Evolutionary conservation across 2,888 invertebrate genomes (phyloP), one percentile per base, ranked within the genome.

Genomic region (Meteorus cinctellus): DNA sequence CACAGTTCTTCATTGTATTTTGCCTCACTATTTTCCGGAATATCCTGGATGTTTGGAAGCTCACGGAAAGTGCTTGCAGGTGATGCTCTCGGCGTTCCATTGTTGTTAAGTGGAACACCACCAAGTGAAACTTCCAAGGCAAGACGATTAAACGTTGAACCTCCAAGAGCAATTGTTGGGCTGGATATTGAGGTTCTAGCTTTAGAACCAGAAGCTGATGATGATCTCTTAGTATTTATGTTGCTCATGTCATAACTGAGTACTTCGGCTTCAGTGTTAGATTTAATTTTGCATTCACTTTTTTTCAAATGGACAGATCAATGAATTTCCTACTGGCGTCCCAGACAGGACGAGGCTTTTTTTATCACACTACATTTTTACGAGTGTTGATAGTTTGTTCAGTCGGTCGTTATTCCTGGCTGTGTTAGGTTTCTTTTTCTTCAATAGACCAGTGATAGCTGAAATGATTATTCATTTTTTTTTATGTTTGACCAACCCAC

Each of bases 1-100:
- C 92, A 92, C 85, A 91, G 89, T 85, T 89, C 87, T 83, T 90
- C 90, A 89, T 63, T 45, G n/a, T 27, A 51, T 24, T n/a, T 36
- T 24, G 16, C 10, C 24, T 62, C 34, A 6, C 45, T 41, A 62
- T 71, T 55, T 29, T 82, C 81, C 16, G 78, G 77, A 12, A 78
- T 73, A 63, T 78, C 77, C 82, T 80, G 80, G 14, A 82, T 77
- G 45, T 60, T 77, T 45, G 75, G 72, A 34, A 77, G 74, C 8
- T 70, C 75, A 10, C 76, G 19, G 4, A n/a, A 29, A 6, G 24
- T 34, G n/a, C 14, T 51, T n/a, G 10, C 10, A 6, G 63, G 10
- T 65, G 77, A 69, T 63, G 59, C 14, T 59, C 24, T 65, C 16
- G 71, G 59, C 1, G 63, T 12, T 8, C 34, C 71, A 19, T 27